Evolutionary conservation across 2,113 vertebrate genomes (phyloP).

Genomic region (Cynopterus brachyotis): DNA sequence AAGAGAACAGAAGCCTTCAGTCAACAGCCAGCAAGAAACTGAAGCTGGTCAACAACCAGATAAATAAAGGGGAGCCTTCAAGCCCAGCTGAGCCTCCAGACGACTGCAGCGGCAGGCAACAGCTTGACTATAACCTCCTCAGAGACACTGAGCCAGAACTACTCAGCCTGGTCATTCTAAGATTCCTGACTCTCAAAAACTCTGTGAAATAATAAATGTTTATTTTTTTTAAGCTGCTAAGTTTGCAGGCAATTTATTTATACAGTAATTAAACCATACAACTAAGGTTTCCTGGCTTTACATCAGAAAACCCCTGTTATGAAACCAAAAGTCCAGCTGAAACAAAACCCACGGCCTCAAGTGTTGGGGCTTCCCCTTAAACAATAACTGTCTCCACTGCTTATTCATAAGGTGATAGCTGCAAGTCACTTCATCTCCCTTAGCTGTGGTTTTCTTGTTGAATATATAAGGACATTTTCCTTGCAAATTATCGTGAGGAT

Average conservation of each 20-base stretch:
- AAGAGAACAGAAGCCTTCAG: not conserved
- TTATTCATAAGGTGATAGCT: not conserved
- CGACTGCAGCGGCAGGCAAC: not conserved
- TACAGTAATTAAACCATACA: not conserved
- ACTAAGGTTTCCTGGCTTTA: not conserved
- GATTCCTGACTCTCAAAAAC: not conserved
- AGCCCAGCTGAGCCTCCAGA: not conserved
- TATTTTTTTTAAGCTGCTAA: not conserved
- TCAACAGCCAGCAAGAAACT: not conserved
- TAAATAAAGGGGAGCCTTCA: not conserved
- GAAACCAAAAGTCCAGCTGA: conserved; percentile 40
- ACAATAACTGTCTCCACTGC: not conserved
- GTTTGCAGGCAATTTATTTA: not conserved
- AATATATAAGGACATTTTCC: not conserved
- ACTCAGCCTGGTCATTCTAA: not conserved
- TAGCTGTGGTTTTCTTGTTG: not conserved
- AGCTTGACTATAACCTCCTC: not conserved
- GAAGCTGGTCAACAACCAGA: not conserved
- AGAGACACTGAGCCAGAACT: not conserved
- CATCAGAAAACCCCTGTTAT: not conserved
- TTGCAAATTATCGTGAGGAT: not conserved
- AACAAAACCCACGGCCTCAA: conserved; percentile 12
- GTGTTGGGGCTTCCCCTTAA: not conserved
- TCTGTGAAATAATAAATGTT: not conserved
- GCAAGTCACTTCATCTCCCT: not conserved